Evolutionary conservation across 2,888 invertebrate species (phyloP), one percentile per base, ranked within the genome.

Genomic region (Agapetus fuscipes): DNA sequence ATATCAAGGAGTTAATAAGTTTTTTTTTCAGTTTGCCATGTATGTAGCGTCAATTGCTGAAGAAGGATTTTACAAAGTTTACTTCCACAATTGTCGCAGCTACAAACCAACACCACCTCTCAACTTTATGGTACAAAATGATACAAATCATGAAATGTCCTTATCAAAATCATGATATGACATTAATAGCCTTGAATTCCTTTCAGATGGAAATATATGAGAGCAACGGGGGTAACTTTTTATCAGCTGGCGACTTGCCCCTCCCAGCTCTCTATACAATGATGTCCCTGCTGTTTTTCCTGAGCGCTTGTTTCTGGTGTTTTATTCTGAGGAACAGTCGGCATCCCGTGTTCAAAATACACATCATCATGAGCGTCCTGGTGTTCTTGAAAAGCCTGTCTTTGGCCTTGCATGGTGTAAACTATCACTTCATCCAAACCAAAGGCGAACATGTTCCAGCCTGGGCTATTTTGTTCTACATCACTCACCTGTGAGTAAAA

Each of bases 221-320:
- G 59, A 84, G 81, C 53, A 90, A 93, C 56, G 73, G 74, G 34
- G 79, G 80, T 24, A 94, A 88, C 59, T 96, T 80, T 55, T 64
- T 97, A 24, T 94, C 95, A 2, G 96, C 95, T 1, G 96, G 96
- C 1, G 93, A 96, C 64, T 93, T 96, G 80, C 95, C 95, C 0
- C 66, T 96, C 20, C 97, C 97, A 0, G 80, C 84, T 0, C 64
- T 98, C 2, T 97, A 93, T 62, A 87, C 89, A 53, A 82, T 86
- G 74, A 87, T 95, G 83, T 83, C 93, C 0, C 61, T 93, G 3
- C 62, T 94, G 17, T 97, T 94, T 67, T 81, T 91, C 49, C 58
- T 88, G 29, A 83, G 90, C n/a, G 93, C 89, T 1, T 76, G 84
- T 30, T 80, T 94, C 50, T 98, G 97, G 97, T 80, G 91, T 2